Evolutionary conservation across 2,888 invertebrate species (phyloP).

Genomic region (Megalurothrips usitatus): DNA sequence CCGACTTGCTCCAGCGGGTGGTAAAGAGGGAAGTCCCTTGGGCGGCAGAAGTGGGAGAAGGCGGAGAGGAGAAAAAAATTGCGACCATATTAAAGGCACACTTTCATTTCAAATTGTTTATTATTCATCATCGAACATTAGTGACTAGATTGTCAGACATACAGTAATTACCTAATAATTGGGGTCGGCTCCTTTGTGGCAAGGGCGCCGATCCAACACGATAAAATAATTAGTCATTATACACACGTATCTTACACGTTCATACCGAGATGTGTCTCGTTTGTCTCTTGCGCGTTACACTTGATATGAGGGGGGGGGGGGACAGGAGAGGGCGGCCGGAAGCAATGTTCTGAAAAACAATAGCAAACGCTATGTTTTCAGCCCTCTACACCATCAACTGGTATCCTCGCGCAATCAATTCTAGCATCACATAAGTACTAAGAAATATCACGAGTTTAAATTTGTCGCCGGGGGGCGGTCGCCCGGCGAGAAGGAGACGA

Average conservation of each 20-base stretch:
- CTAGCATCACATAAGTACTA: conserved; percentile 13
- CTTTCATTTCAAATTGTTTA: background rate
- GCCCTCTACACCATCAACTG: background rate
- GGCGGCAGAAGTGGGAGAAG: background rate
- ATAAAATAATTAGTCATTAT: background rate
- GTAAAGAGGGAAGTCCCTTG: too few relatives aligned
- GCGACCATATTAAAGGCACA: background rate
- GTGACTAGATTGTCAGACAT: conserved; percentile 20
- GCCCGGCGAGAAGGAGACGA: too few relatives aligned
- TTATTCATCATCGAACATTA: background rate
- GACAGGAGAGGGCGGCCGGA: background rate
- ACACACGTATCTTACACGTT: too few relatives aligned
- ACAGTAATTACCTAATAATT: background rate
- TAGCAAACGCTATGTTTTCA: background rate
- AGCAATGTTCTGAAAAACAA: background rate
- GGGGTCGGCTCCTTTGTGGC: background rate
- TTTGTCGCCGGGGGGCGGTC: background rate
- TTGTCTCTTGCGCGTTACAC: too few relatives aligned
- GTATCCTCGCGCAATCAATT: background rate
- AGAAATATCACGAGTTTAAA: background rate
- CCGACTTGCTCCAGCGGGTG: too few relatives aligned
- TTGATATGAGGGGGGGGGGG: too few relatives aligned
- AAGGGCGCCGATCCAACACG: background rate
- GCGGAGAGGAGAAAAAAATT: background rate
- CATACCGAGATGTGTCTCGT: too few relatives aligned